Percentiles rank a stretch among this genome's conserved stretches.
These are phyloP conservation scores for Crotalus viridis DNA, from an alignment of 2,113 vertebrate species.

Conservation along the genomic window DNA sequence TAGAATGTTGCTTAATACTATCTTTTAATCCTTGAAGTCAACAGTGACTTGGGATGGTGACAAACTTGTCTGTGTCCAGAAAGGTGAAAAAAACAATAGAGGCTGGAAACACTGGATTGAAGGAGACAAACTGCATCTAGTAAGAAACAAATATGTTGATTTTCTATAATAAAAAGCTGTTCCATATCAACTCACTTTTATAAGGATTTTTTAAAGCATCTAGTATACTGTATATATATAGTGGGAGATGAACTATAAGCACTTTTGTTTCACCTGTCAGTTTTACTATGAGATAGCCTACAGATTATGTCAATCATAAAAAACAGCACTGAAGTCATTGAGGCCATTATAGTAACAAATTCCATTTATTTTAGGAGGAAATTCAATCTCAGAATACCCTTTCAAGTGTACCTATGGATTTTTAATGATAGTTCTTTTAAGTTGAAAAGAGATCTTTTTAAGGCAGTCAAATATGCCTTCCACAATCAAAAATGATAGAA, in stretches of 20 bases:
- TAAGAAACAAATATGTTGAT: conserved; percentile 64
- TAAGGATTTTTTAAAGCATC: background rate
- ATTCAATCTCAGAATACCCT: background rate
- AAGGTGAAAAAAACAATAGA: conserved; percentile 91
- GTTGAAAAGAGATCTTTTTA: background rate
- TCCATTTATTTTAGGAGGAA: background rate
- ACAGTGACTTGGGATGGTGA: conserved; percentile 90
- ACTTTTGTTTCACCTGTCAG: background rate
- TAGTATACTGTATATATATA: background rate
- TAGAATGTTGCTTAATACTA: background rate
- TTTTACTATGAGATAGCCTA: background rate
- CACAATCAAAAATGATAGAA: background rate
- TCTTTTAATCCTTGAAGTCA: conserved; percentile 71
- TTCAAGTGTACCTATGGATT: background rate
- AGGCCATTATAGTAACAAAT: background rate
- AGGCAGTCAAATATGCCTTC: background rate
- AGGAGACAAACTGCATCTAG: conserved; percentile 85
- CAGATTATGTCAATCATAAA: background rate
- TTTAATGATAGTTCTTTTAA: background rate
- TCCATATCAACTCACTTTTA: background rate
- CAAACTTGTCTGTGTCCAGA: conserved; percentile 86
- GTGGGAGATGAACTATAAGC: background rate
- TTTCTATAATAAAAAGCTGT: background rate
- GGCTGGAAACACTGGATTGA: conserved; percentile 97
- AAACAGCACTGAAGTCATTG: background rate